These are phyloP conservation scores for Baccha elongata DNA, from an alignment of 2,888 invertebrate species.

Conservation along the genomic window DNA sequence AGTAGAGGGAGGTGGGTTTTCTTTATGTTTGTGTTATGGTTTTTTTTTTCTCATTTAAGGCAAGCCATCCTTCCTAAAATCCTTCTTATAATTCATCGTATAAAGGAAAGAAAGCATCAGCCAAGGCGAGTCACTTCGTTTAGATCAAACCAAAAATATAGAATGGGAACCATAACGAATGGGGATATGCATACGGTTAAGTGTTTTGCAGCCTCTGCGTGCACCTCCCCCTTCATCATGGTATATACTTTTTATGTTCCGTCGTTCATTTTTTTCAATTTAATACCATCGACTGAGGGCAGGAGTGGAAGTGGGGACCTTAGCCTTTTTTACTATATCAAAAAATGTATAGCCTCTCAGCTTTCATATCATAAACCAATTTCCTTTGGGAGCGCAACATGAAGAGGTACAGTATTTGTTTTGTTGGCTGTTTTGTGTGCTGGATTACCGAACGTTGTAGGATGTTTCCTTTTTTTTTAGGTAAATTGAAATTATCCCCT, in stretches of 20 bases:
- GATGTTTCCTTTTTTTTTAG: constrained; percentile 18
- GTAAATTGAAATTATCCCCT: constrained; percentile 64
- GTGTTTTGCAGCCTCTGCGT: constrained; percentile 49
- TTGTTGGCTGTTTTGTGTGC: not conserved
- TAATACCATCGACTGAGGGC: constrained; percentile 39
- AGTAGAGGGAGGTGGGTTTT: constrained; percentile 14
- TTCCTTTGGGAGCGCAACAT: constrained; percentile 69
- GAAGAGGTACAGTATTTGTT: constrained; percentile 23
- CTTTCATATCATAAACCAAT: constrained; percentile 71
- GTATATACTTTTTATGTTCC: constrained; percentile 8
- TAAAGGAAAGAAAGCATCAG: constrained; percentile 16
- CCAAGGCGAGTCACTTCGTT: constrained; percentile 52
- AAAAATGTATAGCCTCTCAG: constrained; percentile 62
- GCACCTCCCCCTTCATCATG: not conserved
- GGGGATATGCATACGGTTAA: constrained; percentile 68
- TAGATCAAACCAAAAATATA: constrained; percentile 27
- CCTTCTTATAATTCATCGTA: constrained; percentile 64
- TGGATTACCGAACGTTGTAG: constrained; percentile 26
- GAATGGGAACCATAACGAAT: constrained; percentile 61
- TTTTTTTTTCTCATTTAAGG: constrained; percentile 12
- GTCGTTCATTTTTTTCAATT: constrained; percentile 40
- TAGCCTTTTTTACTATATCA: constrained; percentile 45
- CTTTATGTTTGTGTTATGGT: constrained; percentile 41
- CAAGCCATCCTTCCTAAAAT: constrained; percentile 49
- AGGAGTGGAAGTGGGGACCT: not conserved